Conservation (phyloP, 2,113 vertebrate species). For the Labeo catla region DNA sequence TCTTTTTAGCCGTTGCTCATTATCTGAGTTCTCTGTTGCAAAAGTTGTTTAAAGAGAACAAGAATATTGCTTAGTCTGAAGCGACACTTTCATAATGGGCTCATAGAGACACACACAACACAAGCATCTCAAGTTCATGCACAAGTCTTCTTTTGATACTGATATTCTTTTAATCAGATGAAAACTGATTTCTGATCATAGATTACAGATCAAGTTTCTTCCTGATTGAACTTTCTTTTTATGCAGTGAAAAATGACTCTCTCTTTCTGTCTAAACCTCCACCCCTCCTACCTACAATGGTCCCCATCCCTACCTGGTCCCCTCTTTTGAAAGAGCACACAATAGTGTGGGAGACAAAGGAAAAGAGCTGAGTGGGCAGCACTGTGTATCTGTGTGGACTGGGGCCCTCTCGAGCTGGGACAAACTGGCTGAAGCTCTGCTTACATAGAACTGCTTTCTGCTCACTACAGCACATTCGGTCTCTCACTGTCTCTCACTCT, state of each 20-base stretch:
- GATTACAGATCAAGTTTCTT: neutral
- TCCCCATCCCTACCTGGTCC: conserved; percentile 19
- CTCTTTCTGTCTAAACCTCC: neutral
- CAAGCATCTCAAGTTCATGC: neutral
- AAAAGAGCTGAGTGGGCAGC: conserved; percentile 36
- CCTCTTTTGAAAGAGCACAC: conserved; percentile 29
- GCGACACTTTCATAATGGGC: neutral
- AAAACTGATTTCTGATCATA: neutral
- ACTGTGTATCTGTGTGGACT: conserved; percentile 20
- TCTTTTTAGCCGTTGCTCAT: neutral
- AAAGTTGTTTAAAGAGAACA: neutral
- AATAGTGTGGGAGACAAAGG: conserved; percentile 34
- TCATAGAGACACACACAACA: neutral
- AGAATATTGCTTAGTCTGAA: neutral
- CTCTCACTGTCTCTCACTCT: neutral
- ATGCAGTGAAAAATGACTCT: neutral
- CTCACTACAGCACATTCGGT: conserved; percentile 27
- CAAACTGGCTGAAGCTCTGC: conserved; percentile 25
- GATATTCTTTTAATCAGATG: neutral
- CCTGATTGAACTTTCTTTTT: neutral
- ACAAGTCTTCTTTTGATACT: neutral
- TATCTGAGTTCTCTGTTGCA: neutral
- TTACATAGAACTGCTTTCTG: conserved; percentile 20
- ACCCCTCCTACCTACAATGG: neutral
- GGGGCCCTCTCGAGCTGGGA: conserved; percentile 16